These are phyloP conservation scores for Ceramica pisi DNA, from an alignment of 2,888 invertebrate genomes.

Conservation along the genomic window DNA sequence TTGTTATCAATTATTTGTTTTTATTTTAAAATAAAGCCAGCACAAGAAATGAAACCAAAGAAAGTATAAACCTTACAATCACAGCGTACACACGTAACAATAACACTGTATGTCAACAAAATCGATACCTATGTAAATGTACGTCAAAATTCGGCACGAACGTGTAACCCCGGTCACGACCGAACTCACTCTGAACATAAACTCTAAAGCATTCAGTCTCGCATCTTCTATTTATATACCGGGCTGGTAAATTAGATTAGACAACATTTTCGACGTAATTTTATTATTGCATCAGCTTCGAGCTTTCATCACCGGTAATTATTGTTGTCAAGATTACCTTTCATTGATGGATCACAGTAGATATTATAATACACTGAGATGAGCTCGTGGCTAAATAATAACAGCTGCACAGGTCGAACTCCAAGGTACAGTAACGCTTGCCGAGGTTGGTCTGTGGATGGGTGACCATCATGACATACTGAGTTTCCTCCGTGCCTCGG, in stretches of 20 bases:
- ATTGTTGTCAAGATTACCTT: not conserved
- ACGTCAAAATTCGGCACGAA: not conserved
- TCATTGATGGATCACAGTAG: not conserved
- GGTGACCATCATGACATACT: too few relatives aligned
- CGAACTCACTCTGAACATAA: not conserved
- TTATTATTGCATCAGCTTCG: not conserved
- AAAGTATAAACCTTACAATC: not conserved
- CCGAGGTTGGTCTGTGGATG: too few relatives aligned
- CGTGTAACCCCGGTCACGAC: not conserved
- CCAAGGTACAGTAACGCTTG: too few relatives aligned
- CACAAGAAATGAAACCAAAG: too few relatives aligned
- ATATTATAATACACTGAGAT: too few relatives aligned
- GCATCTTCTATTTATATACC: constrained; percentile 6
- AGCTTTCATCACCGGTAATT: not conserved
- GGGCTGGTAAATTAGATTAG: not conserved
- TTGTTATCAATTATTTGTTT: too few relatives aligned
- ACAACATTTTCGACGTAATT: not conserved
- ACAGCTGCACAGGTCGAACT: too few relatives aligned
- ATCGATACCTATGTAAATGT: too few relatives aligned
- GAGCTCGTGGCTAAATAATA: too few relatives aligned
- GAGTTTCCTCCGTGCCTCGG: too few relatives aligned
- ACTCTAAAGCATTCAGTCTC: not conserved
- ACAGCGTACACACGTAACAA: not conserved
- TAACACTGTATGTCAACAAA: not conserved
- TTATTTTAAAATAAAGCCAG: too few relatives aligned